Evolutionary conservation across 2,113 vertebrate species (phyloP).

Genomic region (Atractosteus spatula): DNA sequence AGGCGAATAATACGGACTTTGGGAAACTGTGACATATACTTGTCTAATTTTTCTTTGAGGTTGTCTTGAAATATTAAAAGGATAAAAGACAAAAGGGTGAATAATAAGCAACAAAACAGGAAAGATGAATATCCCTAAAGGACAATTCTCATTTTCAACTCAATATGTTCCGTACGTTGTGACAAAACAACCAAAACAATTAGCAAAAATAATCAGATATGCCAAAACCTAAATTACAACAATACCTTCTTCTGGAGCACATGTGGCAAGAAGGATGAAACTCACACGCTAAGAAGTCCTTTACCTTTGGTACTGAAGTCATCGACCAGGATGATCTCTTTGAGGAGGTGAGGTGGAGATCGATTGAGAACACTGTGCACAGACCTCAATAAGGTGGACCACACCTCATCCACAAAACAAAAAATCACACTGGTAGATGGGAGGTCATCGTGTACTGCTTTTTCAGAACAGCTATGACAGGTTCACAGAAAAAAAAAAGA

Average conservation of each 20-base stretch:
- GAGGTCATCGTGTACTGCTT: constrained; percentile 76
- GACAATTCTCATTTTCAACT: no score
- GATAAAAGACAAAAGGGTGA: neutral
- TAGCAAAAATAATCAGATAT: no score
- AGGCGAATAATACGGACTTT: constrained; percentile 88
- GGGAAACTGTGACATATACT: constrained; percentile 81
- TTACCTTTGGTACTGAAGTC: constrained; percentile 91
- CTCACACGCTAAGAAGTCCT: neutral
- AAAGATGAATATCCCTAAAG: no score
- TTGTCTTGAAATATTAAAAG: constrained; percentile 61
- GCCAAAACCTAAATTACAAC: no score
- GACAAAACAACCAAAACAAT: no score
- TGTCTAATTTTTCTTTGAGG: constrained; percentile 80
- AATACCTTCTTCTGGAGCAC: neutral
- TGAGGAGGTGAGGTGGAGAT: constrained; percentile 79
- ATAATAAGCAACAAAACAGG: no score
- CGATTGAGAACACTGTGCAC: constrained; percentile 91
- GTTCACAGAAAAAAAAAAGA: neutral
- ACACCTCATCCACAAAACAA: constrained; percentile 97
- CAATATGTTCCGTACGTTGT: no score
- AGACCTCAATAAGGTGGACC: constrained; percentile 92
- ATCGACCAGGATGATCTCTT: constrained; percentile 90
- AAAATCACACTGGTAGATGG: constrained; percentile 88
- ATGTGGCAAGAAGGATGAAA: no score
- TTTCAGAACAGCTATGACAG: constrained; percentile 72